Evolutionary conservation across 2,888 invertebrate species (phyloP).

Genomic region (Dyspetes luteomarginatus): DNA sequence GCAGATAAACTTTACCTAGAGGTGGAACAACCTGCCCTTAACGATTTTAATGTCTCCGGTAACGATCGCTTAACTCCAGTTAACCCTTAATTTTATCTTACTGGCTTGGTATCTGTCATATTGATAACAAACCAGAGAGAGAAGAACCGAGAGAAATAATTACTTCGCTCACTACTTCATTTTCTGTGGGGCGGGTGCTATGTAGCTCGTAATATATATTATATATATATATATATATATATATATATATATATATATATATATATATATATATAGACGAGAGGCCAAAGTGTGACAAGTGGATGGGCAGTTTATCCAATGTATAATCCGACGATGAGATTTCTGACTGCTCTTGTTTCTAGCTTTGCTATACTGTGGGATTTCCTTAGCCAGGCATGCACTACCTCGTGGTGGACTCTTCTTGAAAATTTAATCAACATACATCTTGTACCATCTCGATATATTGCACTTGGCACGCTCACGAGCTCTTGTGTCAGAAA

Average conservation of each 20-base stretch:
- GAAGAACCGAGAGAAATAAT: not conserved
- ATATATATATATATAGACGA: no score
- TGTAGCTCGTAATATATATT: no score
- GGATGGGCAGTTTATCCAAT: no score
- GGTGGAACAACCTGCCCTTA: slow-evolving; percentile 21
- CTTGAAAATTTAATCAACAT: slow-evolving; percentile 58
- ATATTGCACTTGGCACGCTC: slow-evolving; percentile 48
- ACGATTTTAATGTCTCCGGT: slow-evolving; percentile 50
- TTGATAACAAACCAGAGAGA: slow-evolving; percentile 35
- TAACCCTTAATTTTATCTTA: slow-evolving; percentile 47
- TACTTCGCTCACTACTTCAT: slow-evolving; percentile 21
- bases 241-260: no score
- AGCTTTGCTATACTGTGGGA: not conserved
- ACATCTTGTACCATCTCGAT: slow-evolving; percentile 29
- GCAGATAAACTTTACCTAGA: no score
- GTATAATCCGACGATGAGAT: not conserved
- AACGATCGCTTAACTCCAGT: slow-evolving; percentile 52
- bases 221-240: not conserved
- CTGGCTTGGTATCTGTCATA: slow-evolving; percentile 39
- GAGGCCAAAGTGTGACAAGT: no score
- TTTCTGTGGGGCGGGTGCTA: no score
- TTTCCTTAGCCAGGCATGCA: slow-evolving; percentile 6
- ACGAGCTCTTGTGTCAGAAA: no score
- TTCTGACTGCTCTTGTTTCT: not conserved
- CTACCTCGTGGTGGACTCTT: slow-evolving; percentile 13